Percentiles rank a stretch among this genome's conserved stretches.
phyloP scores from a whole-genome alignment of 2,113 vertebrate genomes.

The Prietella phreatophila region DNA sequence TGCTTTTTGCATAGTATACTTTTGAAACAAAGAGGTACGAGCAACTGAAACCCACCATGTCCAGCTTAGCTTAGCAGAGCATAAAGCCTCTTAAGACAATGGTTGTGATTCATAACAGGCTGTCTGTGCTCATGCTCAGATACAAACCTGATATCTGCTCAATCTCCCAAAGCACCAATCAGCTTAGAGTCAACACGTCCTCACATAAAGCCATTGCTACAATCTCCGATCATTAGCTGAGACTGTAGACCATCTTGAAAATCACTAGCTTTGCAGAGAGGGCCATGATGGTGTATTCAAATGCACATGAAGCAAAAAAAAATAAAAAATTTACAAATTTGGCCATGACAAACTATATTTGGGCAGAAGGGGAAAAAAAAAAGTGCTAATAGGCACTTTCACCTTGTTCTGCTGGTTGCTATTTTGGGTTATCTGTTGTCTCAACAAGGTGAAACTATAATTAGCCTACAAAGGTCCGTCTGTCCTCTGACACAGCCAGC shows the following conservation, averaged over 20 bases:
- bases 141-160: background rate
- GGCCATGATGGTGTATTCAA: background rate
- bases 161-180: background rate
- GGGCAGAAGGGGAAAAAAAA: background rate
- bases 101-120: background rate
- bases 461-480: background rate
- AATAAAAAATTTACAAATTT: background rate
- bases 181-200: background rate
- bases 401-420: background rate
- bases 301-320: background rate
- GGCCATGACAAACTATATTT: background rate
- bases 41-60: background rate
- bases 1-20: background rate
- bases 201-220: background rate
- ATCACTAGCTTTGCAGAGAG: background rate
- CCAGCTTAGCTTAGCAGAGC: background rate
- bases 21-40: background rate
- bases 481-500: background rate
- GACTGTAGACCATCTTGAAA: background rate
- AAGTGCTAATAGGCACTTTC: background rate
- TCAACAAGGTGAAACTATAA: constrained; percentile 7
- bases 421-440: background rate
- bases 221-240: background rate
- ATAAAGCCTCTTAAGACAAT: background rate
- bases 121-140: background rate